Base-by-base conservation (phyloP, 2,797 vertebrate genomes). In the Chrosomus eos region DNA sequence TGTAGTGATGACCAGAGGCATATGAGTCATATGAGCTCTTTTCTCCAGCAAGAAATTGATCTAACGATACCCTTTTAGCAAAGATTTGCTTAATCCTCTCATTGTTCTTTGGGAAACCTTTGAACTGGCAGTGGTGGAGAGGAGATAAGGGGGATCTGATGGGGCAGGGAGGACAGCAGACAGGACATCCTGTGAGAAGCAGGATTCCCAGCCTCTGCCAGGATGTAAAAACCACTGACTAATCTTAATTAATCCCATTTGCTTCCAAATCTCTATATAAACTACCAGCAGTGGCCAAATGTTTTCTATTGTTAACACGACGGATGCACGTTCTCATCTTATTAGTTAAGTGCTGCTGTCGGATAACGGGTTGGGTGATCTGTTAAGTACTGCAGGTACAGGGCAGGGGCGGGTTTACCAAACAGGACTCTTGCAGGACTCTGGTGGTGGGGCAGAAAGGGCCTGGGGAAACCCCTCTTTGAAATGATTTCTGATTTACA, bases 1-100 rank as follows among this genome's bases (percentile, higher is more conserved):
- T 38, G 18, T 40, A 67, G 43, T 31, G 45, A 83, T n/a, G 7
- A 58, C 62, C 53, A 76, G n/a, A 76, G 48, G 31, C 16, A 51
- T 14, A 66, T 83, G 58, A 75, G 60, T 82, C 43, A 82, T 11
- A 62, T 7, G 8, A 36, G 14, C 40, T 45, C 48, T 58, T 53
- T 58, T 70, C 80, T 73, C 38, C 60, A 66, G 58, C 4, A 55
- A 18, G 2, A 55, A 68, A 58, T 31, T 4, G 68, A 55, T 77
- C 82, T 40, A 77, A 55, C 33, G 19, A 77, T 51, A 77, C 62
- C 62, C 48, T 68, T 83, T 83, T 43, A 68, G n/a, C 5, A 14
- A 68, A 13, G 36, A 83, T 83, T 55, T 67, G n/a, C 23, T 77
- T 76, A 76, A 68, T 68, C 82, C 26, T 53, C 5, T 83, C n/a